These are phyloP conservation scores for Gonioctena quinquepunctata DNA, from an alignment of 1,140 invertebrate species.

Conservation along the genomic window DNA sequence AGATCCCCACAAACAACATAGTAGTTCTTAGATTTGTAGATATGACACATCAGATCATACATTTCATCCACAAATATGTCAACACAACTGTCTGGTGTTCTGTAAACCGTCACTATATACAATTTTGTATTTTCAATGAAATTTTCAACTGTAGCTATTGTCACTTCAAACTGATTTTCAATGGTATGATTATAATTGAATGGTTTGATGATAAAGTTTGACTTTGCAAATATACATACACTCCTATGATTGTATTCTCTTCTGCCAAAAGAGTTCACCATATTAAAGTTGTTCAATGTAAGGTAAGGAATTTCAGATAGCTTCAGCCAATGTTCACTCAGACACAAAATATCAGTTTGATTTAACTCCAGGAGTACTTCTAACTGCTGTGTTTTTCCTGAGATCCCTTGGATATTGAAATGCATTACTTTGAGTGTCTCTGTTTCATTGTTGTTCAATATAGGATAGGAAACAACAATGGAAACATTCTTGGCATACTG, in stretches of 20 bases:
- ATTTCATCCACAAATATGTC: background rate
- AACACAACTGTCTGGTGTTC: slow-evolving; percentile 1
- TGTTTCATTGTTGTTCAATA: no score
- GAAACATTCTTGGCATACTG: no score
- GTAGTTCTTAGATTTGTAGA: background rate
- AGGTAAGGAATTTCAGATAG: background rate
- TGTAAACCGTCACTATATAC: background rate
- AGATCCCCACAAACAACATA: slow-evolving; percentile 1
- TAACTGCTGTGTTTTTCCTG: background rate
- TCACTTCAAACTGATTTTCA: slow-evolving; percentile 8
- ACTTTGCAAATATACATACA: background rate
- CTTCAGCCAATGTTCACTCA: background rate
- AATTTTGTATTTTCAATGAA: background rate
- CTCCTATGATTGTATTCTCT: background rate
- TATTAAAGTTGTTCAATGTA: background rate
- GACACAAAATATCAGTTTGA: background rate
- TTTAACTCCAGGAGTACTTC: background rate
- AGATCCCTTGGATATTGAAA: background rate
- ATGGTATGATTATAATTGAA: background rate
- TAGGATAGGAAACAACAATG: no score
- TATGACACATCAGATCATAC: background rate
- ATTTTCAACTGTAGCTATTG: background rate
- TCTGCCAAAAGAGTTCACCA: background rate
- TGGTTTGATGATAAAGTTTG: background rate
- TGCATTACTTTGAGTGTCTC: no score